Evolutionary conservation across 1,140 invertebrate genomes (phyloP), one percentile per base, ranked within the genome.

Genomic region (Achatina immaculata): DNA sequence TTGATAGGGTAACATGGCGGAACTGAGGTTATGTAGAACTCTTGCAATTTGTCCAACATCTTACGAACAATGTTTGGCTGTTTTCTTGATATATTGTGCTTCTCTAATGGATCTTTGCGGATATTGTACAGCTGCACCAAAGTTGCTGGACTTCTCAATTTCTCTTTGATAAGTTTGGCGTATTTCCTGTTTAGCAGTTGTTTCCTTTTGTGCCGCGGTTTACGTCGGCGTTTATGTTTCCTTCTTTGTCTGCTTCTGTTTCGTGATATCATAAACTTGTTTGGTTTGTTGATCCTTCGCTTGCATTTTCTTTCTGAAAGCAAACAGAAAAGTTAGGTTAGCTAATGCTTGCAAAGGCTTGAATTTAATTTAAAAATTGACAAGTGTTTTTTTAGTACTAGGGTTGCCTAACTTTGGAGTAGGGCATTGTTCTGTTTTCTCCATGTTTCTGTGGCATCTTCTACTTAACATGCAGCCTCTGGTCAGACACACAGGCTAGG

Each of bases 111-210:
- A 36, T 76, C 74, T 28, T 24, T 55, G 14, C 55, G 31, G 21
- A 76, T 65, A 36, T 76, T 55, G 74, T 76, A 76, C 42, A 76
- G 55, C 51, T 62, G 48, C 7, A 76, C 40, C 9, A 62, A 34
- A 1, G 16, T 1, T 73, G 28, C 21, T 19, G 42, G 11, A n/a
- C 43, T 3, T 28, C 2, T n/a, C 4, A 73, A n/a, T 38, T n/a
- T 51, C 14, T 45, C 3, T 21, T 73, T 43, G 2, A 73, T 48
- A n/a, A 19, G 6, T 43, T 34, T 45, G 24, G 24, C 48, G 34
- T 72, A 24, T 73, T 73, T 48, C 2, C 28, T n/a, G 24, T 45
- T 31, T n/a, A 73, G 38, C 31, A 19, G 19, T 34, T 11, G 31
- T 19, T 43, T 28, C 19, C 42, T 51, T 43, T 73, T 48, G 71